Base-by-base conservation (phyloP, 1,140 invertebrate genomes). In the Bombus breviceps region DNA sequence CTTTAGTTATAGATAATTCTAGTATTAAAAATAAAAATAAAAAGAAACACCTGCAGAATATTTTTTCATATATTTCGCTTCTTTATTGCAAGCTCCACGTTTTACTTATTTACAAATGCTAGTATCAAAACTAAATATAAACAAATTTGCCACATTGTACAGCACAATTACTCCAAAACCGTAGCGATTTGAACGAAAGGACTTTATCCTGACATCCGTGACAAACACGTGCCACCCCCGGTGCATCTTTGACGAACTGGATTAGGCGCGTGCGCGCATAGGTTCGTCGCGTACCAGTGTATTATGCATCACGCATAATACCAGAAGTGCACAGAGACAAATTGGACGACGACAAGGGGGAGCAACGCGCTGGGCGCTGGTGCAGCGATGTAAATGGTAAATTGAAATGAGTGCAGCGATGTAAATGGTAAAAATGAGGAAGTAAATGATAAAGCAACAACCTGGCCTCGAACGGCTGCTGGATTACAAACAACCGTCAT, bases 391-490 rank as follows among this genome's bases (percentile, higher is more conserved):
- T n/a, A n/a, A n/a, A n/a, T n/a, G n/a, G n/a, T n/a, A n/a, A n/a
- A n/a, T n/a, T n/a, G n/a, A n/a, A n/a, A n/a, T n/a, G n/a, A n/a
- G n/a, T n/a, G n/a, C n/a, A n/a, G n/a, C n/a, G n/a, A n/a, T n/a
- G n/a, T n/a, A n/a, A n/a, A n/a, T n/a, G n/a, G n/a, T n/a, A n/a
- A n/a, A n/a, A n/a, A n/a, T n/a, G n/a, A 66, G 32, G 69, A 85
- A 85, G 78, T 59, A 85, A 85, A 85, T 81, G 81, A 85, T 85
- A 85, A 81, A 85, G 83, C 77, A 80, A 73, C 80, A 22, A 47
- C 39, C 25, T 28, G 57, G 59, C 9, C 37, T 53, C 73, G 25
- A 39, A 25, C 9, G 62, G 73, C 28, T 25, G 5, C 18, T 18
- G 81, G 41, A 76, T 47, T 53, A 53, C 81, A 66, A 83, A 83